Evolutionary conservation across 2,113 vertebrate species (phyloP).

Genomic region (Peucedramus taeniatus): DNA sequence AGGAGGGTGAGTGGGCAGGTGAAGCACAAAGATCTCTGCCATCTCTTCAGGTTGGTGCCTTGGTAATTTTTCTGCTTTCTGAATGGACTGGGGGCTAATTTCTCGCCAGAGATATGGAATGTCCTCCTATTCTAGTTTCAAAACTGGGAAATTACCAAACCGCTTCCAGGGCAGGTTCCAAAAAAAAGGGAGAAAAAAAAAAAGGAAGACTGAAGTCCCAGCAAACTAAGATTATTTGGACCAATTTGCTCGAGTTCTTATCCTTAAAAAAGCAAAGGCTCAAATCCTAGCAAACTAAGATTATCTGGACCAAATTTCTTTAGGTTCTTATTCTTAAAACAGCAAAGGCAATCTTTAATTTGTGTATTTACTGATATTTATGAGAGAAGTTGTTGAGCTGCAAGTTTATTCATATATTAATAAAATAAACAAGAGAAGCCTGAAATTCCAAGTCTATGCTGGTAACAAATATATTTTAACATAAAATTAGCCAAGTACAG

Average conservation of each 20-base stretch:
- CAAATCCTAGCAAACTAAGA: not conserved
- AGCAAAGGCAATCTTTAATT: not conserved
- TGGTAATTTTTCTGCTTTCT: not conserved
- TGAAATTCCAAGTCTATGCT: not conserved
- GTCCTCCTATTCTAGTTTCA: not conserved
- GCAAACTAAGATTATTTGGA: not conserved
- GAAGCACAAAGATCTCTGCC: not conserved
- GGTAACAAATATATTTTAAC: not conserved
- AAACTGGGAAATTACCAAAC: not conserved
- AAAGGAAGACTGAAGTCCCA: not conserved
- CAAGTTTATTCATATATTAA: fast-evolving
- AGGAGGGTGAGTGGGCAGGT: not conserved
- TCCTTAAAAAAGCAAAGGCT: not conserved
- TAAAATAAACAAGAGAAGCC: not conserved
- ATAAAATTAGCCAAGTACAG: not conserved
- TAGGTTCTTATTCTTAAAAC: not conserved
- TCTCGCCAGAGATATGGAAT: fast-evolving
- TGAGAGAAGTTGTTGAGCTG: not conserved
- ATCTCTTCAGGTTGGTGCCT: not conserved
- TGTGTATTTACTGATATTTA: not conserved
- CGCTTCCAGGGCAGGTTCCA: not conserved
- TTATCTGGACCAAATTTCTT: not conserved
- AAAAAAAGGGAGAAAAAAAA: too few species aligned
- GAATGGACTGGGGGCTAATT: not conserved
- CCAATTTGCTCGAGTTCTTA: not conserved